phyloP scores from a whole-genome alignment of 1,140 invertebrate genomes.

The Psilanteris sp. region DNA sequence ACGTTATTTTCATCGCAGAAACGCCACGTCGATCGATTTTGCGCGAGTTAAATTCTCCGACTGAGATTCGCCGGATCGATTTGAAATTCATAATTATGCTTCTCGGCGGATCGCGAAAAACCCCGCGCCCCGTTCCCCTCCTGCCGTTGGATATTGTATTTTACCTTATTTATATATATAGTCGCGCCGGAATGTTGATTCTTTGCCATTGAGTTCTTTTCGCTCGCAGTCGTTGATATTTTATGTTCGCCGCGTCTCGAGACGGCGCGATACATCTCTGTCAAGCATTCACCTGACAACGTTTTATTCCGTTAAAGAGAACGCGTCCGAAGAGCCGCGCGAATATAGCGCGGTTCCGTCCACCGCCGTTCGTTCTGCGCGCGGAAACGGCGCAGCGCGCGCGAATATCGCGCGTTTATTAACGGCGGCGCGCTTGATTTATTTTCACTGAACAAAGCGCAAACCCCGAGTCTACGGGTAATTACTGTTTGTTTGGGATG shows the following conservation, averaged over 20 bases:
- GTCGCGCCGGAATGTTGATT: too few species aligned
- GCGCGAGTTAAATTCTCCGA: too few species aligned
- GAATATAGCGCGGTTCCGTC: constrained; percentile 6
- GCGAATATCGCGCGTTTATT: constrained; percentile 22
- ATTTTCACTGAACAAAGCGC: constrained; percentile 15
- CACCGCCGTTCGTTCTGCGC: constrained; percentile 7
- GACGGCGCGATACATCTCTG: constrained; percentile 39
- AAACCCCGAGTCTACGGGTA: constrained; percentile 1
- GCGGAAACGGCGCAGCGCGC: not conserved
- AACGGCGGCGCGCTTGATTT: constrained; percentile 21
- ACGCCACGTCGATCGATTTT: too few species aligned
- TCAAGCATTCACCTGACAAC: constrained; percentile 30
- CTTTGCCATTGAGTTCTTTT: not conserved
- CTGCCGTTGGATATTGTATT: too few species aligned
- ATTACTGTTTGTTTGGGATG: constrained; percentile 11
- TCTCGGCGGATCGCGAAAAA: too few species aligned
- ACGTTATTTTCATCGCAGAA: too few species aligned
- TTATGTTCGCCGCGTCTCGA: constrained; percentile 18
- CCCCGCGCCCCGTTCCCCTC: too few species aligned
- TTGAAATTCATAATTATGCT: too few species aligned
- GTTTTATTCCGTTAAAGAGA: constrained; percentile 20
- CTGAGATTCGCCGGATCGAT: too few species aligned
- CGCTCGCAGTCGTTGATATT: constrained; percentile 3
- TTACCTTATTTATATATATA: too few species aligned
- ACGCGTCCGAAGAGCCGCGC: constrained; percentile 10